Evolutionary conservation across 2,113 vertebrate genomes (phyloP).

Genomic region (Bos indicus): DNA sequence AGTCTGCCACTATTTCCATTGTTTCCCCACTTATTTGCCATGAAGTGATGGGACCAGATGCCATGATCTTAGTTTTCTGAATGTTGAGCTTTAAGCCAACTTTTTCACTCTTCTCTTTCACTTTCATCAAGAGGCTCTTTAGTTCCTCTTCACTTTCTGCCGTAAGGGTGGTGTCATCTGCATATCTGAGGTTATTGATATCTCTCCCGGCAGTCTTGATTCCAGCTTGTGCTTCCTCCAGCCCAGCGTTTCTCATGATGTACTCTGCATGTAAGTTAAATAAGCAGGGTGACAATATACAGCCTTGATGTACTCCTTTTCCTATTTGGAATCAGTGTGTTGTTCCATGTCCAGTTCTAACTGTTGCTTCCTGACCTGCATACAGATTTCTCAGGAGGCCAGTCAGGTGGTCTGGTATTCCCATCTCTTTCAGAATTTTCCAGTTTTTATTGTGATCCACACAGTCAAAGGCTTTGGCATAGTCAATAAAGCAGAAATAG

Average conservation of each 20-base stretch:
- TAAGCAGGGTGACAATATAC: background rate
- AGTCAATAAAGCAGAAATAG: background rate
- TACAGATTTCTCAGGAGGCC: background rate
- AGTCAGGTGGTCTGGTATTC: background rate
- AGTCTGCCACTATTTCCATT: background rate
- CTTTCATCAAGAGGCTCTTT: background rate
- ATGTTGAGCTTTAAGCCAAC: background rate
- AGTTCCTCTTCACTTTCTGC: background rate
- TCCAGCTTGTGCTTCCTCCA: background rate
- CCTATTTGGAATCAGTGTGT: background rate
- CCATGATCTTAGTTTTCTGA: background rate
- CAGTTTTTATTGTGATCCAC: background rate
- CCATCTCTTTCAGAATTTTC: background rate
- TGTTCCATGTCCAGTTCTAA: background rate
- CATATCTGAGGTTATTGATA: background rate
- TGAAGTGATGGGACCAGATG: background rate
- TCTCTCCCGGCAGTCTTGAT: background rate
- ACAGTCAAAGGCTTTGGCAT: background rate
- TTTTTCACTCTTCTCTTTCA: background rate
- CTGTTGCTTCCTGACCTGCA: background rate
- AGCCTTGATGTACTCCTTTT: background rate
- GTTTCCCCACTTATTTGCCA: background rate
- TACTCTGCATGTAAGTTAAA: background rate
- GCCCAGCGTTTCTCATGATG: background rate
- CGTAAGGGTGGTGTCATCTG: background rate